phyloP scores from a whole-genome alignment of 2,113 vertebrate genomes.

The Pluvianellus socialis region DNA sequence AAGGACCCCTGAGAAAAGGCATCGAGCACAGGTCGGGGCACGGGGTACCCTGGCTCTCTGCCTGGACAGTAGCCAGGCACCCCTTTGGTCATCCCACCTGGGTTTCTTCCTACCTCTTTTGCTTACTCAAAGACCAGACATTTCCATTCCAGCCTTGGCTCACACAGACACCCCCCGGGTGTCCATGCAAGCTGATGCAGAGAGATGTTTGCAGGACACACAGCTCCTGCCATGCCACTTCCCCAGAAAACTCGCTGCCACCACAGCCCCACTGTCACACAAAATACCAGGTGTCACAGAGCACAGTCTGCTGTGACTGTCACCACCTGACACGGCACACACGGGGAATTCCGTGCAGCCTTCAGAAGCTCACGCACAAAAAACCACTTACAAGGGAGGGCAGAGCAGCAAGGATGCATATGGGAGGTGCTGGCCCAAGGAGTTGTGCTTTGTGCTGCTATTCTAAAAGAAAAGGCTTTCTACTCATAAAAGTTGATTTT shows the following conservation, averaged over 20 bases:
- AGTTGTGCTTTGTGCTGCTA: background rate
- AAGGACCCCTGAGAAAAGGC: background rate
- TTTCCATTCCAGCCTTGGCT: background rate
- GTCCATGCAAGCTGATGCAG: background rate
- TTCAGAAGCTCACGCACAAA: background rate
- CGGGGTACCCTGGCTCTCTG: rapidly evolving
- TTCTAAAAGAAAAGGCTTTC: background rate
- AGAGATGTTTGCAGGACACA: background rate
- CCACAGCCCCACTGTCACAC: background rate
- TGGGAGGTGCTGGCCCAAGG: background rate
- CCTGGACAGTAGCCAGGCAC: rapidly evolving
- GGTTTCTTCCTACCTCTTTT: background rate
- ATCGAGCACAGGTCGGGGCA: rapidly evolving
- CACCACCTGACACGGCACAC: background rate
- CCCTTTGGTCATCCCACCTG: background rate
- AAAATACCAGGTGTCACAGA: background rate
- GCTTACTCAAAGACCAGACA: background rate
- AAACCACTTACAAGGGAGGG: background rate
- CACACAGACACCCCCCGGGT: background rate
- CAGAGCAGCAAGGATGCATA: background rate
- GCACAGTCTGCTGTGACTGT: background rate
- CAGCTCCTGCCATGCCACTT: background rate
- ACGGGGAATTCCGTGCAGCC: background rate
- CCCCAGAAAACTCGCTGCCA: background rate
- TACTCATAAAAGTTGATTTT: background rate